phyloP scores from a whole-genome alignment of 2,797 vertebrate genomes.

The Acipenser ruthenus region DNA sequence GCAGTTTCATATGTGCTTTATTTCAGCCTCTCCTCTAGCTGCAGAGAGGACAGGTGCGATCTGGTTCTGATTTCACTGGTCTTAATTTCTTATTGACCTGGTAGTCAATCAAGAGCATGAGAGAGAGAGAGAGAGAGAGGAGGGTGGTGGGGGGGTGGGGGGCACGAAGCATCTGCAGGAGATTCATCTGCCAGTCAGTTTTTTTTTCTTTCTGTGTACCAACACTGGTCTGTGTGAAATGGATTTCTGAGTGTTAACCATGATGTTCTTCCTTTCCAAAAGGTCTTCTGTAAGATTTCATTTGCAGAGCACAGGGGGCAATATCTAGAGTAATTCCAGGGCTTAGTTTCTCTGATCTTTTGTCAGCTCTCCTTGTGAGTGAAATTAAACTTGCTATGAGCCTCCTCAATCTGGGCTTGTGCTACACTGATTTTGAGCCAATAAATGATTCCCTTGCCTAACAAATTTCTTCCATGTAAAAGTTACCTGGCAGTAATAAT shows the following conservation, averaged over 20 bases:
- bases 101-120: slow-evolving; percentile 57
- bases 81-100: slow-evolving; percentile 74
- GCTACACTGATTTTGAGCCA: slow-evolving; percentile 52
- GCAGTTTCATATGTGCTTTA: slow-evolving; percentile 72
- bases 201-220: slow-evolving; percentile 37
- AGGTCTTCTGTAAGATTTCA: slow-evolving; percentile 89
- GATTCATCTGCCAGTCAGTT: slow-evolving; percentile 55
- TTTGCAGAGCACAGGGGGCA: slow-evolving; percentile 96
- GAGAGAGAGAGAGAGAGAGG: too few species aligned
- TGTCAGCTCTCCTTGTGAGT: slow-evolving; percentile 92
- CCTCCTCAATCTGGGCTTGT: slow-evolving; percentile 52
- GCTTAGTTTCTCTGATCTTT: slow-evolving; percentile 98
- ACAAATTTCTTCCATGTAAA: background rate
- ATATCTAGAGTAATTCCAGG: slow-evolving; percentile 97
- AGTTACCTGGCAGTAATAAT: background rate
- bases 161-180: slow-evolving; percentile 27
- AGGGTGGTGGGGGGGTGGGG: too few species aligned
- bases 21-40: slow-evolving; percentile 68
- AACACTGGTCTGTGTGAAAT: slow-evolving; percentile 86
- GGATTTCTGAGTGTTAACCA: slow-evolving; percentile 95
- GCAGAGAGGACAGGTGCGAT: slow-evolving; percentile 79
- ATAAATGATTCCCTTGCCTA: slow-evolving; percentile 38
- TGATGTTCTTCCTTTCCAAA: slow-evolving; percentile 83
- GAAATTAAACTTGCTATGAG: slow-evolving; percentile 91
- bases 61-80: slow-evolving; percentile 87